These are phyloP conservation scores for Euborellia annulipes DNA, from an alignment of 1,140 invertebrate genomes.

Conservation along the genomic window DNA sequence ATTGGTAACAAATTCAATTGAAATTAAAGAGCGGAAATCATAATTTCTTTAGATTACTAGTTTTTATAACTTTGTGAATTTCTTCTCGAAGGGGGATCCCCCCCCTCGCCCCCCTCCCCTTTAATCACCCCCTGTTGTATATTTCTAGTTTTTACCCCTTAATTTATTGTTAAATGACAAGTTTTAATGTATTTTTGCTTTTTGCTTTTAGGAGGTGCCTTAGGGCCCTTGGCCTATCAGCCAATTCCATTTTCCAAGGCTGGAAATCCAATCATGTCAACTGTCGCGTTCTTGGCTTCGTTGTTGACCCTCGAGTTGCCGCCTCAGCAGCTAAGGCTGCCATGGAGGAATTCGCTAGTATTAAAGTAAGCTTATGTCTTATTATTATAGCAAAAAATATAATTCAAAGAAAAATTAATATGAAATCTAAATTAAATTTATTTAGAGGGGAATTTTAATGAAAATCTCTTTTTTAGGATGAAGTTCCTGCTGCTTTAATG, in stretches of 20 bases:
- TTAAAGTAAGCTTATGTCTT: slow-evolving; percentile 38
- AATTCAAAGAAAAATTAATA: neutral
- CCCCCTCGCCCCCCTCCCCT: too few relatives aligned
- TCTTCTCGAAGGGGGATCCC: too few relatives aligned
- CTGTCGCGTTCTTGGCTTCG: slow-evolving; percentile 95
- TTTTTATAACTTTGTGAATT: too few relatives aligned
- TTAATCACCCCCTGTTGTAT: too few relatives aligned
- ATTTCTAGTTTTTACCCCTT: too few relatives aligned
- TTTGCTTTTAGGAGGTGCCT: slow-evolving; percentile 43
- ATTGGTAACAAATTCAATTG: too few relatives aligned
- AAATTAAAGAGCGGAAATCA: too few relatives aligned
- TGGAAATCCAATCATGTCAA: slow-evolving; percentile 99
- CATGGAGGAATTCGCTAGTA: slow-evolving; percentile 86
- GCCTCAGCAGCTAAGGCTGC: slow-evolving; percentile 94
- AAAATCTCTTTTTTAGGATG: slow-evolving; percentile 39
- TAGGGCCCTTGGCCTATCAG: slow-evolving; percentile 91
- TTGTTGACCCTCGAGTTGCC: slow-evolving; percentile 94
- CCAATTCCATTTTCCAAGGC: slow-evolving; percentile 95
- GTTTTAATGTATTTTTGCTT: too few relatives aligned
- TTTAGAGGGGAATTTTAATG: neutral
- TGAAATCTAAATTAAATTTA: neutral
- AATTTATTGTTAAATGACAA: too few relatives aligned
- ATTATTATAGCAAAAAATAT: neutral
- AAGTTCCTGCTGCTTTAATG: slow-evolving; percentile 86
- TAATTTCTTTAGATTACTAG: too few relatives aligned